Base-by-base conservation (phyloP, 2,888 invertebrate genomes). In the Macrosoma leucophasiata region DNA sequence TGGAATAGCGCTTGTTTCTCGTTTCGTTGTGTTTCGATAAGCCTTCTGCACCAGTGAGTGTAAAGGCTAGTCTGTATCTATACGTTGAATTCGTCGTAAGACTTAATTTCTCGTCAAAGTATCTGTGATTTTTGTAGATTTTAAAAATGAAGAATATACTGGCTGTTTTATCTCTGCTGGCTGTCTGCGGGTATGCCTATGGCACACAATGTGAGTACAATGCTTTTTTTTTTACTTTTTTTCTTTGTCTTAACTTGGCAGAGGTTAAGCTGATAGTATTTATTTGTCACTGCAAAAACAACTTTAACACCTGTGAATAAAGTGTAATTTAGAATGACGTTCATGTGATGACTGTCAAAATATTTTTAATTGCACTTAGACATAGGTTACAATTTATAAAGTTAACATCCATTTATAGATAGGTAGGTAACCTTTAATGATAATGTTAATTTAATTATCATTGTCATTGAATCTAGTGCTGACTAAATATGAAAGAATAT, bases 11-110 rank as follows among this genome's bases (percentile, higher is more conserved):
- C 47, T 60, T 65, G 61, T 66, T 62, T 65, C 59, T 55, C 52
- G 50, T 59, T 60, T 66, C 58, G 59, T 64, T 59, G 66, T 62
- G 60, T 51, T 58, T 66, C 68, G 63, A 65, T 67, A 70, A 75
- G 89, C 92, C 93, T 94, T 94, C 93, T 94, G 87, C 90, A 86
- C 93, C 93, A 94, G 93, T 93, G 93, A 84, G 93, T 92, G 91
- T 93, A 94, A 94, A 93, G 93, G 93, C 89, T 70, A 79, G 84
- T 70, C 74, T n/a, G n/a, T n/a, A n/a, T n/a, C n/a, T n/a, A n/a
- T n/a, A n/a, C n/a, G n/a, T 74, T 65, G 53, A 58, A 64, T 65
- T 58, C 62, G 61, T 64, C 58, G 49, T 55, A 47, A 34, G 38
- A 30, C 36, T 36, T 37, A 44, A 46, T 42, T 45, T 39, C 44